Evolutionary conservation across 2,888 invertebrate species (phyloP).

Genomic region (Gnatocerus cornutus): DNA sequence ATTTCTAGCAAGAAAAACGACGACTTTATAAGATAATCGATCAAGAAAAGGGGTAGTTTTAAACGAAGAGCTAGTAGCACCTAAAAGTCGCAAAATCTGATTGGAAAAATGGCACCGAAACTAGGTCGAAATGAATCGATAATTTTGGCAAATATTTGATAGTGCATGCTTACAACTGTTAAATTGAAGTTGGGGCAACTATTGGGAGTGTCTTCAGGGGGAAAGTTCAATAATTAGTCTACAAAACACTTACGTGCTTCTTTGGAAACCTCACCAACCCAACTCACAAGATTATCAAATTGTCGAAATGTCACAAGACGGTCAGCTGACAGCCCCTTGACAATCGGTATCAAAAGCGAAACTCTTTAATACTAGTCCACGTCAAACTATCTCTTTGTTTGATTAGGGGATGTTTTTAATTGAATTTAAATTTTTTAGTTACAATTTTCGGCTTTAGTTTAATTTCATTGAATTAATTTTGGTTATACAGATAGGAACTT

Average conservation of each 20-base stretch:
- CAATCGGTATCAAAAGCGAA: constrained; percentile 28
- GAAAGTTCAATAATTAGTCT: constrained; percentile 5
- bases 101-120: neutral
- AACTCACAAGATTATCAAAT: constrained; percentile 60
- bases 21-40: neutral
- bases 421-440: too few species aligned
- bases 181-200: too few species aligned
- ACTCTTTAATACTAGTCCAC: neutral
- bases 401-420: too few species aligned
- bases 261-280: constrained; percentile 63
- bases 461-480: too few species aligned
- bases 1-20: neutral
- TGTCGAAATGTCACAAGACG: constrained; percentile 66
- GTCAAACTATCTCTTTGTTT: too few species aligned
- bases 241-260: constrained; percentile 60
- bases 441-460: too few species aligned
- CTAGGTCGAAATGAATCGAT: constrained; percentile 34
- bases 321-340: constrained; percentile 63
- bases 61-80: too few species aligned
- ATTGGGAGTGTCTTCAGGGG: neutral
- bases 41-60: too few species aligned
- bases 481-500: too few species aligned
- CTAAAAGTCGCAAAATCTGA: too few species aligned
- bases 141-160: neutral
- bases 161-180: too few species aligned